Conservation (phyloP, 2,797 vertebrate genomes). For the Squalus acanthias region DNA sequence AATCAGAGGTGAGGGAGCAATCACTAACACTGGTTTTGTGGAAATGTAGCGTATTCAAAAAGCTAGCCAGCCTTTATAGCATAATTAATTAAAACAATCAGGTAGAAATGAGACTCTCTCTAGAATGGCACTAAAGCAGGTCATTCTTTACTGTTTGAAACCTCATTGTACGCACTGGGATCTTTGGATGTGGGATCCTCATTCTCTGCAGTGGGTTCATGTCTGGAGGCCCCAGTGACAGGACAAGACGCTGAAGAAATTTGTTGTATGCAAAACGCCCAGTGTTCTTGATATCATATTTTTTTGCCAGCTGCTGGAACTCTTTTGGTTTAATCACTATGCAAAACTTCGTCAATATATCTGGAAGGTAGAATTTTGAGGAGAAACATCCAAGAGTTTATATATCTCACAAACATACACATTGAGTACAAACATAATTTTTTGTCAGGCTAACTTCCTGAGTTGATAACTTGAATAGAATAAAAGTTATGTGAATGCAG, state of each 20-base stretch:
- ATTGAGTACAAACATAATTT: neutral
- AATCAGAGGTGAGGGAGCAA: neutral
- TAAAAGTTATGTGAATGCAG: neutral
- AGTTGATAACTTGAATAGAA: neutral
- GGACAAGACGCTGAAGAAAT: constrained; percentile 61
- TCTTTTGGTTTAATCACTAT: constrained; percentile 54
- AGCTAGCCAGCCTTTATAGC: neutral
- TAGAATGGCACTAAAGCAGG: neutral
- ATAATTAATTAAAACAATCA: neutral
- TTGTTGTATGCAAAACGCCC: constrained; percentile 56
- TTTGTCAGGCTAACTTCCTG: neutral
- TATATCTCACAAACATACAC: neutral
- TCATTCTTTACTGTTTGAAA: neutral
- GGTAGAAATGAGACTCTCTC: neutral
- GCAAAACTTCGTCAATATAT: constrained; percentile 50
- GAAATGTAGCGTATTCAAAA: neutral
- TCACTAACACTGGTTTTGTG: neutral
- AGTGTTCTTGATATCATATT: constrained; percentile 53
- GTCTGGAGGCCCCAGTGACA: constrained; percentile 53
- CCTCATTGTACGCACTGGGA: constrained; percentile 43
- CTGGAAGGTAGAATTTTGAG: constrained; percentile 45
- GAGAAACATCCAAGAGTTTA: neutral
- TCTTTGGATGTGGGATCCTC: constrained; percentile 50
- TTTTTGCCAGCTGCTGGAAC: constrained; percentile 53
- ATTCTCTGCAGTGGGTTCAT: constrained; percentile 46